Evolutionary conservation across 2,113 vertebrate genomes (phyloP), one percentile per base, ranked within the genome.

Genomic region (Arenaria interpres): DNA sequence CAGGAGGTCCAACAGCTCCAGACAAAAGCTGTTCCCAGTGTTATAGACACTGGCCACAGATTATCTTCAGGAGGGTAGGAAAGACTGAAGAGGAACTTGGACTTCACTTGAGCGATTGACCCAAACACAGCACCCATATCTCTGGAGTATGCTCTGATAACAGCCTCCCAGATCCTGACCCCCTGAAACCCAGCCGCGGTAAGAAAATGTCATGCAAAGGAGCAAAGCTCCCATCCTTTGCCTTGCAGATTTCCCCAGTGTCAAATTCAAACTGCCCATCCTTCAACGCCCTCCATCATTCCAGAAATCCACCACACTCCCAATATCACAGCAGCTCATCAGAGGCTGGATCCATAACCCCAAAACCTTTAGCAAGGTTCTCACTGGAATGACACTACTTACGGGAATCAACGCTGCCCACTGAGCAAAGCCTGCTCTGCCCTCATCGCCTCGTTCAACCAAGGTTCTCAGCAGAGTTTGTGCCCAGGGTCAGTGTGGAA

Each of bases 21-120:
- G 63, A 12, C 6, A 39, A 67, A 33, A 74, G 10, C 35, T 72
- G 33, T 60, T 82, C 39, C 39, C 43, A 83, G 59, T 5, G 23
- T 23, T 37, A 62, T 0, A 66, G 81, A 59, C 2, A 1, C 30
- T 27, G 45, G 22, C 37, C 9, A 1, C 64, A 71, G 51, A 13
- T 27, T 76, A 51, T 46, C 30, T 69, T 35, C 45, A 66, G 50
- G 41, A 91, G 17, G 9, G 22, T n/a, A 62, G 35, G 64, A 63
- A 84, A 66, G 51, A 59, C 2, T 4, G 7, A 43, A 50, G 78
- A 90, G 8, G 46, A 88, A 71, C 66, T 63, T 76, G 71, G n/a
- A 68, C 41, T 88, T 81, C 28, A 21, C 59, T 53, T 19, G n/a
- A 5, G 33, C n/a, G 10, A 63, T 8, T 81, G 79, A 85, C 19